These are phyloP conservation scores for Pomatorhinus ruficollis DNA, from an alignment of 2,113 vertebrate species.

Conservation along the genomic window DNA sequence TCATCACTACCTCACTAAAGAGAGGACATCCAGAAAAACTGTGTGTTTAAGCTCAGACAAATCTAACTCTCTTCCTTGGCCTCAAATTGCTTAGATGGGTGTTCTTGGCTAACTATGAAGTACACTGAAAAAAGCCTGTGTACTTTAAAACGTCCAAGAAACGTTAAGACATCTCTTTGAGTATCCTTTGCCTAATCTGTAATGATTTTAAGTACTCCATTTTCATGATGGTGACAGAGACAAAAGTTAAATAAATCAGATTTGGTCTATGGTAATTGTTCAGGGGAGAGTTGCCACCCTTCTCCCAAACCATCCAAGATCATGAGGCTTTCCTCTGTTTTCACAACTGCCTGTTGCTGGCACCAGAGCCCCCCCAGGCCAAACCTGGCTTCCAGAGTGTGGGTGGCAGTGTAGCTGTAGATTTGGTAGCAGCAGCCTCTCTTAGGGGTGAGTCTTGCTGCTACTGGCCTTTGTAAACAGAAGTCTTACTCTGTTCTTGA, in stretches of 20 bases:
- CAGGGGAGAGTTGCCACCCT: neutral
- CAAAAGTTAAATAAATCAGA: neutral
- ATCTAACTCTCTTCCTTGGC: neutral
- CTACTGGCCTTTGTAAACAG: neutral
- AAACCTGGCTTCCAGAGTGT: neutral
- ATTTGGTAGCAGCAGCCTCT: neutral
- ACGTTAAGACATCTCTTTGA: neutral
- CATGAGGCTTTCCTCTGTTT: neutral
- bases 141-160: neutral
- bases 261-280: neutral
- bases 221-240: neutral
- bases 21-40: neutral
- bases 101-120: neutral
- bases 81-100: neutral
- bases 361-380: neutral
- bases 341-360: neutral
- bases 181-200: neutral
- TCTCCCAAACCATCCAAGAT: neutral
- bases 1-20: neutral
- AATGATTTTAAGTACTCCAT: neutral
- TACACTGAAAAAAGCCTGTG: neutral
- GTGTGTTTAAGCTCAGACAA: neutral
- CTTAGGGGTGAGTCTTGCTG: neutral
- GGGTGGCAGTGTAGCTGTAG: neutral
- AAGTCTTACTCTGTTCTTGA: neutral